Conservation (phyloP, 2,113 vertebrate species). For the Mesembrinibis cayennensis region DNA sequence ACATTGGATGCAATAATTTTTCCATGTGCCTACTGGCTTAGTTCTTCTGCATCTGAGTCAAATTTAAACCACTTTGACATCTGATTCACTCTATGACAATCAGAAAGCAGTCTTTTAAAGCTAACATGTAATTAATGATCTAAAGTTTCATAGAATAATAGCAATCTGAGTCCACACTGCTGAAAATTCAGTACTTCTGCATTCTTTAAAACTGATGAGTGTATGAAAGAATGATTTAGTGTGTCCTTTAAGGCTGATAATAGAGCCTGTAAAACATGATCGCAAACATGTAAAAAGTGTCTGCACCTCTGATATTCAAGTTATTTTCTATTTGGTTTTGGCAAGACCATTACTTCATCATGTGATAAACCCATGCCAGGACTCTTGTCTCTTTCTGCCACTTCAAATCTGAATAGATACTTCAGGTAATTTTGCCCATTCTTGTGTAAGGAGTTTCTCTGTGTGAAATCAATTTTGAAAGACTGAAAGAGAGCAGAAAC, state of each 20-base stretch:
- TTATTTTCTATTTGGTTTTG: background rate
- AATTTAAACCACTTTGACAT: background rate
- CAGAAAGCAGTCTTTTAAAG: background rate
- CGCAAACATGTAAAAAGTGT: background rate
- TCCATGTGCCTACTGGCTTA: background rate
- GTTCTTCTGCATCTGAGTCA: background rate
- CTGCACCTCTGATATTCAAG: background rate
- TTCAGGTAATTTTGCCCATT: background rate
- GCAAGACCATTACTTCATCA: background rate
- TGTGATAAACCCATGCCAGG: background rate
- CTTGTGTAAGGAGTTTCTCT: background rate
- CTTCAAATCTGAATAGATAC: background rate
- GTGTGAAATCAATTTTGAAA: background rate
- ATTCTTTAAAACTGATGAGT: background rate
- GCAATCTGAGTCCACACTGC: background rate
- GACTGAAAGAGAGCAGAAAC: background rate
- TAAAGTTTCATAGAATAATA: background rate
- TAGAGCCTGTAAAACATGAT: background rate
- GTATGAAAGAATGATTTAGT: background rate
- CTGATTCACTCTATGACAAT: background rate
- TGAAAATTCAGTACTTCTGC: background rate
- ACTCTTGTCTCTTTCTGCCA: background rate
- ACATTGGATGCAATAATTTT: background rate
- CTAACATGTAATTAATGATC: background rate
- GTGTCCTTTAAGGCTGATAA: background rate